Conservation (phyloP, 2,888 invertebrate genomes). For the Amblyjoppa proteus region DNA sequence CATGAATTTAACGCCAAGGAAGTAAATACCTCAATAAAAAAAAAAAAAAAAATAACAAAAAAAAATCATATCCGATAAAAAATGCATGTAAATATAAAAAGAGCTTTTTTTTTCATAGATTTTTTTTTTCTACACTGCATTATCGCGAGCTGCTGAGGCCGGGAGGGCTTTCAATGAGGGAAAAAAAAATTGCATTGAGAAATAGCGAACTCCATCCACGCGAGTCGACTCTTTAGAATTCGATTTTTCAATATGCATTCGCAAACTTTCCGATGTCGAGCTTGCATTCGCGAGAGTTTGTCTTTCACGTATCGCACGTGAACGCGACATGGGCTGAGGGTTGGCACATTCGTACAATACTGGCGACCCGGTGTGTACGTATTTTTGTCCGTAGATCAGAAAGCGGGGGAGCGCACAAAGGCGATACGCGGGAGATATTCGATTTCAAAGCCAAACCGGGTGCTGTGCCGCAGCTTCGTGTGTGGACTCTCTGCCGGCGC, state of each 20-base stretch:
- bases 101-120: not conserved
- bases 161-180: slow-evolving; percentile 1
- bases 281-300: slow-evolving; percentile 4
- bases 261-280: not conserved
- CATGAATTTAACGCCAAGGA: not conserved
- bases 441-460: slow-evolving; percentile 43
- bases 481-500: slow-evolving; percentile 12
- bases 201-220: slow-evolving; percentile 13
- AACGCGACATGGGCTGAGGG: not conserved
- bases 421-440: slow-evolving; percentile 43
- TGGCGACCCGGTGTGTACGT: not conserved
- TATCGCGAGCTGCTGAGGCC: not conserved
- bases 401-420: slow-evolving; percentile 11
- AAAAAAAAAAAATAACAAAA: not conserved
- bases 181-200: slow-evolving; percentile 17
- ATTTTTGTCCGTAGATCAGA: not conserved
- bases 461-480: not conserved
- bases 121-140: not conserved
- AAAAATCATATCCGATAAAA: not conserved
- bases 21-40: not conserved
- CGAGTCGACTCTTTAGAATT: slow-evolving; percentile 22
- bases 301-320: not conserved
- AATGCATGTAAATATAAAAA: not conserved
- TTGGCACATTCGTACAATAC: not conserved
- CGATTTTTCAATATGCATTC: slow-evolving; percentile 27